Evolutionary conservation across 1,140 invertebrate genomes (phyloP).

Genomic region (Formica selysi): DNA sequence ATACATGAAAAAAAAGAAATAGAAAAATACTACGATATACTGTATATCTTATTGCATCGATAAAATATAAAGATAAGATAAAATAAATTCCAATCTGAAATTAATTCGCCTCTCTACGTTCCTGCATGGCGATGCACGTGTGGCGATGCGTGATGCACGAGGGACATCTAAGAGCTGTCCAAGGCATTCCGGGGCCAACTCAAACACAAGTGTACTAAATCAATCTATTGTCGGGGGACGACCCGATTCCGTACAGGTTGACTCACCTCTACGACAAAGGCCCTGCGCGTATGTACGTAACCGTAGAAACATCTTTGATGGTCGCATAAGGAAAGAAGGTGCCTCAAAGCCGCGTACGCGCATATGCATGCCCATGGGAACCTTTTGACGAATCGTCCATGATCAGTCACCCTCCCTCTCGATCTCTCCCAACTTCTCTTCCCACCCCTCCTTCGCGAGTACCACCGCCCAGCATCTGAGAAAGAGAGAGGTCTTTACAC

Average conservation of each 20-base stretch:
- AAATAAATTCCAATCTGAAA: background rate
- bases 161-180: conserved; percentile 66
- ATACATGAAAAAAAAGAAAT: background rate
- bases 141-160: background rate
- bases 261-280: conserved; percentile 79
- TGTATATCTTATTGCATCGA: background rate
- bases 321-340: conserved; percentile 27
- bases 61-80: too few relatives aligned
- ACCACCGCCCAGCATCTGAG: background rate
- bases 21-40: background rate
- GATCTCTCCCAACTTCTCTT: conserved; percentile 48
- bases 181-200: conserved; percentile 66
- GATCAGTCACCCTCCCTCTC: conserved; percentile 69
- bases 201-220: conserved; percentile 80
- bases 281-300: conserved; percentile 40
- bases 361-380: conserved; percentile 48
- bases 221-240: conserved; percentile 80
- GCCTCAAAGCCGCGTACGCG: conserved; percentile 9
- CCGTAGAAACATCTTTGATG: conserved; percentile 33
- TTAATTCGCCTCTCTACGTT: conserved; percentile 13
- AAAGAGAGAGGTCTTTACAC: conserved; percentile 52
- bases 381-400: conserved; percentile 70
- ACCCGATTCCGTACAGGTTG: conserved; percentile 79
- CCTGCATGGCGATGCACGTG: background rate
- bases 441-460: background rate